Percentiles rank a stretch among this genome's conserved stretches.
These are phyloP conservation scores for Spicauda simplicius DNA, from an alignment of 2,888 invertebrate genomes.

Conservation along the genomic window DNA sequence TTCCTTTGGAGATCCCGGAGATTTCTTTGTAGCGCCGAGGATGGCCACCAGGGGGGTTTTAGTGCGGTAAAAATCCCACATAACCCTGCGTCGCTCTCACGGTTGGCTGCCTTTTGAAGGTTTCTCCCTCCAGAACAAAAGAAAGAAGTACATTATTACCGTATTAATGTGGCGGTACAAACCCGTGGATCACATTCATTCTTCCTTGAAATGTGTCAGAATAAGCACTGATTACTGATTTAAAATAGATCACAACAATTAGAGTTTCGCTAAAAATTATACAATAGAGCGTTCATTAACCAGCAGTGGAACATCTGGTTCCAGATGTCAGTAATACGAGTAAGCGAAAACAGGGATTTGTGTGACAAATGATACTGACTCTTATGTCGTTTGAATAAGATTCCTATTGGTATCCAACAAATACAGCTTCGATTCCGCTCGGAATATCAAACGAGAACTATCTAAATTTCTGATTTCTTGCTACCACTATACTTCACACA, in stretches of 20 bases:
- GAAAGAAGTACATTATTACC: no score
- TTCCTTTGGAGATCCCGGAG: no score
- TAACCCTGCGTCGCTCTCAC: no score
- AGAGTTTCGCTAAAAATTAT: slow-evolving; percentile 19
- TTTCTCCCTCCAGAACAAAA: no score
- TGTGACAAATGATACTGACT: not conserved
- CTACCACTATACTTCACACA: slow-evolving; percentile 1
- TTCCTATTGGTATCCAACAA: not conserved
- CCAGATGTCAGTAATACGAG: slow-evolving; percentile 21
- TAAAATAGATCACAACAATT: not conserved
- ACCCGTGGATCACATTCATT: no score
- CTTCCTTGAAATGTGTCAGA: no score
- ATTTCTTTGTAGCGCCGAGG: no score
- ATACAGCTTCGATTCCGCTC: slow-evolving; percentile 12
- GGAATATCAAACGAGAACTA: slow-evolving; percentile 30
- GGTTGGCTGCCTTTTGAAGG: no score
- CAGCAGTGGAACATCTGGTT: slow-evolving; percentile 24
- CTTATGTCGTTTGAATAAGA: not conserved
- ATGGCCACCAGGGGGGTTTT: no score
- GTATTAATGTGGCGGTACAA: no score
- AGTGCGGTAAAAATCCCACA: no score
- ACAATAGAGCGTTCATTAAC: slow-evolving; percentile 23
- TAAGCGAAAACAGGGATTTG: slow-evolving; percentile 6
- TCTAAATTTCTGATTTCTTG: slow-evolving; percentile 35
- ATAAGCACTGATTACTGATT: not conserved